Conservation (phyloP, 2,113 vertebrate genomes). For the Gulo gulo region DNA sequence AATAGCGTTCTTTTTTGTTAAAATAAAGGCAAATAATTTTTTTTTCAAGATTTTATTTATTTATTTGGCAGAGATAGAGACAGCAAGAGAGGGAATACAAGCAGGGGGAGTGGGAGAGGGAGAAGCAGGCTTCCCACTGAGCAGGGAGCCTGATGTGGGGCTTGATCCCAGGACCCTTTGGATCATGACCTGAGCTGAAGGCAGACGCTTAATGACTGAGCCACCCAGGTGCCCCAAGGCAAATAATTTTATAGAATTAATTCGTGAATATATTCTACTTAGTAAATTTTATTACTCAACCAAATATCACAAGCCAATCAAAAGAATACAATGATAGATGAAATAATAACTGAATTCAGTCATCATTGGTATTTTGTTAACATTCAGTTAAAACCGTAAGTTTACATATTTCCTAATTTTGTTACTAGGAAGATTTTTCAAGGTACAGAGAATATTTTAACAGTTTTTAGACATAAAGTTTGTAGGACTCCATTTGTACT, state of each 20-base stretch:
- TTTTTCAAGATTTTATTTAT: too few species aligned
- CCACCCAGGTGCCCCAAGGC: too few species aligned
- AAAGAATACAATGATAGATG: neutral
- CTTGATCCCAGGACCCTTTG: too few species aligned
- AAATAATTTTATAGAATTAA: slow-evolving; percentile 10
- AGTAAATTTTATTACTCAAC: neutral
- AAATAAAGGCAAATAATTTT: slow-evolving; percentile 1
- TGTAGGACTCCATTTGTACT: neutral
- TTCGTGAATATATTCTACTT: neutral
- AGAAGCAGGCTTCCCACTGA: too few species aligned
- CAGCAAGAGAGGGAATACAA: too few species aligned
- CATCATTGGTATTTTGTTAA: neutral
- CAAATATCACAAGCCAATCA: neutral
- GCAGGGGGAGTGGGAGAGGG: too few species aligned
- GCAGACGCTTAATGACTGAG: too few species aligned
- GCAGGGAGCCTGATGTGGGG: too few species aligned
- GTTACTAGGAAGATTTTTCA: neutral
- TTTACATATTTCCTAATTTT: slow-evolving; percentile 27
- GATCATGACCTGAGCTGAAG: too few species aligned
- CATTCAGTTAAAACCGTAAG: neutral
- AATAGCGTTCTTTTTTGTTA: neutral
- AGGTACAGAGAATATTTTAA: neutral
- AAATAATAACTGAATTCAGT: slow-evolving; percentile 21
- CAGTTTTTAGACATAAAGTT: neutral
- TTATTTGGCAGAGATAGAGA: too few species aligned